Conservation (phyloP, 2,888 invertebrate genomes). For the Brachyopa scutellaris region DNA sequence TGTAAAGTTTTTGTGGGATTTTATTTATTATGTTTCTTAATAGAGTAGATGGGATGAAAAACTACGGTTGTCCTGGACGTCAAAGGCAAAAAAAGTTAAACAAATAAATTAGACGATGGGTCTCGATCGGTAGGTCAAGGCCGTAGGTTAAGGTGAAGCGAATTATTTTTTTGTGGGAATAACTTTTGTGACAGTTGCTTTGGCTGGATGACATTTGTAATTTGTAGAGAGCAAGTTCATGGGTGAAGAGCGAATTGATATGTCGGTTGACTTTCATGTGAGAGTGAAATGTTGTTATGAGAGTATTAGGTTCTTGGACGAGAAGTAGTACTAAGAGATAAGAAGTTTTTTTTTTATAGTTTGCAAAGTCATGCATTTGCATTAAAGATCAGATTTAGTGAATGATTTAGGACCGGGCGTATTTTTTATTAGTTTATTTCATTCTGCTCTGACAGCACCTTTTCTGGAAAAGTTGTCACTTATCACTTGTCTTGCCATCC, state of each 20-base stretch:
- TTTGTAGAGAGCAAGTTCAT: conserved; percentile 20
- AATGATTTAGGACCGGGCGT: too few species aligned
- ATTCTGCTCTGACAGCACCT: too few species aligned
- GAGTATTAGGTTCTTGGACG: neutral
- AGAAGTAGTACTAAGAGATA: too few species aligned
- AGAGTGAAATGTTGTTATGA: neutral
- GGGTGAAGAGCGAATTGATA: conserved; percentile 16
- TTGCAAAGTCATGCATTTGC: too few species aligned
- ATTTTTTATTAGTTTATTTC: too few species aligned
- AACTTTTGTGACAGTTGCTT: conserved; percentile 31
- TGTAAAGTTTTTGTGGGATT: conserved; percentile 44
- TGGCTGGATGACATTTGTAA: conserved; percentile 7
- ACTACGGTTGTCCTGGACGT: neutral
- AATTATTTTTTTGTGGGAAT: conserved; percentile 12
- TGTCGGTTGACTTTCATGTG: neutral
- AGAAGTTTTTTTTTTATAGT: too few species aligned
- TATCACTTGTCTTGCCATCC: too few species aligned
- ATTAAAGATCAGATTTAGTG: too few species aligned
- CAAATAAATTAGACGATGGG: conserved; percentile 46
- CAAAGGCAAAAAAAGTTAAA: conserved; percentile 28
- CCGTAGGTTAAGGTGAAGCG: conserved; percentile 50
- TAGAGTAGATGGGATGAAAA: neutral
- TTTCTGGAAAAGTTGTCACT: too few species aligned
- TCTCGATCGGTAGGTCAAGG: conserved; percentile 11
- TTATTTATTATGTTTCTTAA: conserved; percentile 35